Evolutionary conservation across 1,140 invertebrate genomes (phyloP), one percentile per base, ranked within the genome.

Genomic region (Phocides pigmalion): DNA sequence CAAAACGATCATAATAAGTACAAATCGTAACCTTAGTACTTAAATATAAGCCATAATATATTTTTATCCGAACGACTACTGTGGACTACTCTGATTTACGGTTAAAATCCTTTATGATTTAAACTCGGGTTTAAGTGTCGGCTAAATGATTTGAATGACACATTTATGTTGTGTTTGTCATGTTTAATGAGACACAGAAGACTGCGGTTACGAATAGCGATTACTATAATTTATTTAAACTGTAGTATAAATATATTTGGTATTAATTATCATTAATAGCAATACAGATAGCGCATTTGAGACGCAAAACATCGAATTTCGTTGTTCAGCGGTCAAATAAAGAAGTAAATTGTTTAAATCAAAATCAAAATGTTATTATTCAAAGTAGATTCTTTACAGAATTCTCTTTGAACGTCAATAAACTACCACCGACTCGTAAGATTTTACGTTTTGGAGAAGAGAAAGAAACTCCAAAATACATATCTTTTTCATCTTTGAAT

Each of bases 111-210:
- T 42, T 56, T 56, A 25, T 42, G 56, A 47, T 47, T 59, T 47
- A 63, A 12, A 20, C 32, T 50, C 49, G 64, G 64, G 62, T 65
- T 67, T 64, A 70, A 42, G 14, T 25, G 49, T 42, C 46, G 19
- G 20, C 44, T 63, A 69, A 73, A 73, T 56, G 64, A 58, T 64
- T 64, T 44, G 61, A 62, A 62, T 65, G 71, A 73, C 69, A 62
- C 32, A 64, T 73, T 73, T 73, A 73, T 66, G 64, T 37, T 15
- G 44, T 28, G 12, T 56, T 41, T 69, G 62, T 44, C 22, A 56
- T 44, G 14, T 56, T 54, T 54, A 54, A 54, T 54, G 51, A 41
- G 17, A 14, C 50, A 17, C 3, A 16, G 28, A 9, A 37, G 32
- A 6, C 9, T n/a, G 6, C 8, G 4, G 41, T 19, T 17, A 44